Conservation (phyloP, 2,113 vertebrate genomes). For the Ovibos moschatus region DNA sequence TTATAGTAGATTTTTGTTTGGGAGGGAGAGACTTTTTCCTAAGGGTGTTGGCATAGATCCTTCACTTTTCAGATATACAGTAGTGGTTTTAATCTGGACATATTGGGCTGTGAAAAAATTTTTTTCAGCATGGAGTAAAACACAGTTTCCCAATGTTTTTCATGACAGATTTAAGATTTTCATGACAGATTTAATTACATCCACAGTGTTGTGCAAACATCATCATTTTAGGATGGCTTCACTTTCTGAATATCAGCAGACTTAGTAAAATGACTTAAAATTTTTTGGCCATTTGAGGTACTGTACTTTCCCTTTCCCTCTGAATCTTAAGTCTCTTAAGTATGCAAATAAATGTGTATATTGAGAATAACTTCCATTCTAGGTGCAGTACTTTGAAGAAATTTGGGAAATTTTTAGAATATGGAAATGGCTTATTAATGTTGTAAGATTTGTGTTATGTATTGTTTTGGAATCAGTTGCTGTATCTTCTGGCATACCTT, state of each 20-base stretch:
- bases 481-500: neutral
- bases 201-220: neutral
- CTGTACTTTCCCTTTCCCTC: neutral
- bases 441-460: neutral
- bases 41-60: neutral
- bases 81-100: constrained; percentile 1
- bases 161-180: neutral
- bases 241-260: neutral
- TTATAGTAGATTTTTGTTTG: neutral
- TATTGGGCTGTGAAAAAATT: neutral
- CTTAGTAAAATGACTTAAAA: neutral
- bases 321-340: neutral
- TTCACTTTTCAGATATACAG: constrained; percentile 5
- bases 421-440: neutral
- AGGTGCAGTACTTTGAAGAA: constrained; percentile 14
- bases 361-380: constrained; percentile 8
- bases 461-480: constrained; percentile 20
- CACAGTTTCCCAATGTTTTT: neutral
- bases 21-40: constrained; percentile 1
- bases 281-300: neutral
- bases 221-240: neutral
- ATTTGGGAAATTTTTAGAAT: neutral
- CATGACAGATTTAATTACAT: constrained; percentile 9
- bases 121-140: constrained; percentile 21
- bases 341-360: neutral